Base-by-base conservation (phyloP, 2,797 vertebrate species). In the Poecilia gillii region DNA sequence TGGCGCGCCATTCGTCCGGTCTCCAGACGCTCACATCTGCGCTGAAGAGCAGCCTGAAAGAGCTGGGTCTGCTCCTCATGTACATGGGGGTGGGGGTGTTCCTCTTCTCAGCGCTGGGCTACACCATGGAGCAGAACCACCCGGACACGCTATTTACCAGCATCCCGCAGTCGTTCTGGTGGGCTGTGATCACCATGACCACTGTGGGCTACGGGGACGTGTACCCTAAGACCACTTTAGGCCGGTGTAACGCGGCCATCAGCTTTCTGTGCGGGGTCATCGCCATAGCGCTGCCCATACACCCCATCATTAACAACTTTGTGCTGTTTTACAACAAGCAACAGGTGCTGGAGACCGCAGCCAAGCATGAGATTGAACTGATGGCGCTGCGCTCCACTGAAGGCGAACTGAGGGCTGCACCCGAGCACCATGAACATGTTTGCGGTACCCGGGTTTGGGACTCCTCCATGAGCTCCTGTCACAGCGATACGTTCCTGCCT, bases 161-260 rank as follows among this genome's bases (percentile, higher is more conserved):
- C 94, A 99, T 99, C 91, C 98, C 98, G 0, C 98, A 99, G 88
- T 98, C 98, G 0, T 99, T 99, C 93, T 99, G 99, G 99, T 99
- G 99, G 99, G 99, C 99, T 33, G 98, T 99, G 88, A 99, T 99
- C 92, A 99, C 99, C 82, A 99, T 99, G 98, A 99, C 98, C 70
- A 99, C 98, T 0, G 98, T 99, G 73, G 99, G 98, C 13, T 99
- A 99, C 0, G 99, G 98, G 1, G 99, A 99, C 84, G 97, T 99
- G 84, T 99, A 99, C 84, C 99, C 99, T 62, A 99, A 99, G 94
- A 99, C 99, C 85, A 98, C 97, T 0, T 91, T 99, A 71, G 99
- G 99, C 71, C 97, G 98, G 73, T 96, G 99, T 80, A 99, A 99
- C 33, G 99, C 98, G 0, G 98, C 98, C 74, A 97, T 98, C 91